Conservation (phyloP, 2,888 invertebrate genomes). For the Petrolisthes manimaculis region DNA sequence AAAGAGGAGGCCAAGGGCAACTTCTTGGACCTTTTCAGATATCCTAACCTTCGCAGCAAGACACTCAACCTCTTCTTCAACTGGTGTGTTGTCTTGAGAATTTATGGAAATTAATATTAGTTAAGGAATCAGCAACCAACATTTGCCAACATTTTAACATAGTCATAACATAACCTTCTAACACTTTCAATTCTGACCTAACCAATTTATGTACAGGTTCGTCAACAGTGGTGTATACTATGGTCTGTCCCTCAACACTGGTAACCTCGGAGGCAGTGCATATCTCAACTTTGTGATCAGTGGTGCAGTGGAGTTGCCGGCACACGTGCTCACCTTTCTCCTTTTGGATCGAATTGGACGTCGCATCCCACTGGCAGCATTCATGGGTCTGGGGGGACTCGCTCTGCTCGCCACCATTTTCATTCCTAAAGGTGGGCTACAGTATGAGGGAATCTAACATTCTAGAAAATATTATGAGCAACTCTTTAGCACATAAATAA, state of each 20-base stretch:
- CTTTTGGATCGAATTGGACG: conserved; percentile 45
- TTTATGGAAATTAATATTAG: not conserved
- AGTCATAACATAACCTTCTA: not conserved
- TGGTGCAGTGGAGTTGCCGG: conserved; percentile 83
- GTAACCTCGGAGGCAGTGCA: conserved; percentile 79
- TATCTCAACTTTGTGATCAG: conserved; percentile 81
- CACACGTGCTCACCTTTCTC: conserved; percentile 75
- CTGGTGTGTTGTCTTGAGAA: conserved; percentile 62
- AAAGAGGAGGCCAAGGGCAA: conserved; percentile 24
- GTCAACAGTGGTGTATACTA: conserved; percentile 84
- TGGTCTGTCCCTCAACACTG: conserved; percentile 82
- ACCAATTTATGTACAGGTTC: conserved; percentile 71
- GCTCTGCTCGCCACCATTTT: conserved; percentile 75
- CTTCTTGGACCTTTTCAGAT: conserved; percentile 43
- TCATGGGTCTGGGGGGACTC: conserved; percentile 77
- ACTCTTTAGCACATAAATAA: no score
- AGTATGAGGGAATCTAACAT: no score
- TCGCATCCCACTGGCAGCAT: conserved; percentile 75
- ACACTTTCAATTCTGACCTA: not conserved
- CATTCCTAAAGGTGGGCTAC: conserved; percentile 71
- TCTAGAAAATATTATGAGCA: no score
- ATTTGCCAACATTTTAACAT: not conserved
- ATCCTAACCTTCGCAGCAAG: conserved; percentile 73
- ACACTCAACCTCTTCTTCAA: conserved; percentile 80
- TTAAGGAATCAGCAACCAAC: not conserved